A percentile compares a stretch with the other conserved stretches of the same genome.
Conservation (phyloP, 2,888 invertebrate species). For the Monopis laevigella region DNA sequence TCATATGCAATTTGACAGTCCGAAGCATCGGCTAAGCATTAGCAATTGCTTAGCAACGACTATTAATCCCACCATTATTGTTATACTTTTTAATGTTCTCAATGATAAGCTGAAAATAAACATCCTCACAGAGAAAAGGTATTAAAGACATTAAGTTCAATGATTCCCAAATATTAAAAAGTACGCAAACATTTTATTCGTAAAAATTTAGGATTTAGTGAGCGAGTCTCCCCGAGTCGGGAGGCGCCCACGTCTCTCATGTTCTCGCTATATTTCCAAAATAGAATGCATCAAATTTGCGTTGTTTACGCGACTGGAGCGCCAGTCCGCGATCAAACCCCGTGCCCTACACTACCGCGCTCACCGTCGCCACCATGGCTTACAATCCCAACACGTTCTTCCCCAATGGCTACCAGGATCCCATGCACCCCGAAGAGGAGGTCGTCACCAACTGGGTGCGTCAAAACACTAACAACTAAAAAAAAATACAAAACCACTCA, state of each 20-base stretch:
- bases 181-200: too few species aligned
- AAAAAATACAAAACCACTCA: neutral
- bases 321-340: slow-evolving; percentile 49
- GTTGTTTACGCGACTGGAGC: slow-evolving; percentile 61
- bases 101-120: too few species aligned
- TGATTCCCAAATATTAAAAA: too few species aligned
- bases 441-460: slow-evolving; percentile 70
- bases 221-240: too few species aligned
- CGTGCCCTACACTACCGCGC: slow-evolving; percentile 36
- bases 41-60: too few species aligned
- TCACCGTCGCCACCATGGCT: slow-evolving; percentile 31
- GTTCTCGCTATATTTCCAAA: slow-evolving; percentile 62
- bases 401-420: slow-evolving; percentile 63
- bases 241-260: slow-evolving; percentile 50
- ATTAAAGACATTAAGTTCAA: too few species aligned
- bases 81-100: too few species aligned
- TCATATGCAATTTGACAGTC: too few species aligned
- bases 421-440: slow-evolving; percentile 67
- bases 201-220: too few species aligned
- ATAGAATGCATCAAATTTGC: slow-evolving; percentile 62
- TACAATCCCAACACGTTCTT: slow-evolving; percentile 56
- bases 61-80: too few species aligned
- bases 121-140: too few species aligned
- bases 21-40: too few species aligned
- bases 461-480: slow-evolving; percentile 21